Percentiles rank a stretch among this genome's conserved stretches.
Conservation (phyloP, 2,888 invertebrate genomes). For the Epirrhoe alternata region DNA sequence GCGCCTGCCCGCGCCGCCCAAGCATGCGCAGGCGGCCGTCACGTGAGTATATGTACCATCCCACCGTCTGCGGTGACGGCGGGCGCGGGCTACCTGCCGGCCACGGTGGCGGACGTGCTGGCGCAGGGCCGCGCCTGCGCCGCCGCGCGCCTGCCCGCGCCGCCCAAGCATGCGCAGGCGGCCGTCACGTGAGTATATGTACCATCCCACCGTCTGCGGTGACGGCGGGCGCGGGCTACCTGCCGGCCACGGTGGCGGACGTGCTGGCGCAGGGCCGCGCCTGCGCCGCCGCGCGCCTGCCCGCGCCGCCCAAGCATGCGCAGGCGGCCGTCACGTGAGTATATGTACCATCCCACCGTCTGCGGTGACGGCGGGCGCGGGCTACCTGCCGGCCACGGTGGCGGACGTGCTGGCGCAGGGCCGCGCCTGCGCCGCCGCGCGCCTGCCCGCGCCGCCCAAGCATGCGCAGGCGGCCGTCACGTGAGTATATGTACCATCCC, state of each 20-base stretch:
- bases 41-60: constrained; percentile 86
- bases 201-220: constrained; percentile 87
- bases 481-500: constrained; percentile 80
- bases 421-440: constrained; percentile 97
- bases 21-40: constrained; percentile 95
- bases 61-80: constrained; percentile 90
- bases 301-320: constrained; percentile 93
- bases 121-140: constrained; percentile 98
- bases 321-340: constrained; percentile 95
- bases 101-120: constrained; percentile 97
- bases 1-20: constrained; percentile 94
- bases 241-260: constrained; percentile 96
- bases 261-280: constrained; percentile 98
- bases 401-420: constrained; percentile 98
- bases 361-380: constrained; percentile 92
- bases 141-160: constrained; percentile 94
- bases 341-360: constrained; percentile 77
- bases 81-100: constrained; percentile 94
- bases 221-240: constrained; percentile 91
- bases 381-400: constrained; percentile 95
- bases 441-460: constrained; percentile 93
- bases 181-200: constrained; percentile 91
- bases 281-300: constrained; percentile 96
- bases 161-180: constrained; percentile 94
- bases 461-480: constrained; percentile 96